Evolutionary conservation across 2,888 invertebrate genomes (phyloP), one percentile per base, ranked within the genome.

Genomic region (Pocota personata): DNA sequence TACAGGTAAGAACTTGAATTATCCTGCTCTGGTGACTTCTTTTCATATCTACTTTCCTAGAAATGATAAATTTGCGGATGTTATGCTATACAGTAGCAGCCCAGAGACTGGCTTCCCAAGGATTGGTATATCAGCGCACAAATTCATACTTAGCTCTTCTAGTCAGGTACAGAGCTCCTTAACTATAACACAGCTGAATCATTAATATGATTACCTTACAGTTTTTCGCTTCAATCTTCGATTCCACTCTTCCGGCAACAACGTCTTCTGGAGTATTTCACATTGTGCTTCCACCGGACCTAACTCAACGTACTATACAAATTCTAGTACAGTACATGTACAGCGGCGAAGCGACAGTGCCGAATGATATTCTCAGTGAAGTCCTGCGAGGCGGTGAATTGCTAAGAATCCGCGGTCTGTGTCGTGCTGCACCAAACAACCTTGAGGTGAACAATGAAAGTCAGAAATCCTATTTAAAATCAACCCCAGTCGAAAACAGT

Each of bases 311-410:
- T 87, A 96, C 97, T 7, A 93, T 97, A 88, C 96, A 96, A 91
- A 96, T 96, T 86, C 93, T 97, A 16, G 95, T 97, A 48, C 96
- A 97, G 90, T 97, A 97, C 91, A 97, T 97, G 96, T 97, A 97
- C 92, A 95, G 95, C 91, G 95, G 95, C 89, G 90, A 93, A 87
- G 96, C 97, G 30, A 97, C 97, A 50, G 97, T 97, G 30, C 96
- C 96, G 71, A 97, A 97, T 92, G 97, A 97, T 90, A 96, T 97
- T 57, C 92, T 97, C 79, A 96, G 96, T 88, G 96, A 95, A 87
- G 97, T 97, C 1, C 91, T 97, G 30, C 95, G 95, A 90, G 97
- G 97, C 0, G 97, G 97, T 0, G 97, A 97, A 90, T 94, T 97
- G 12, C 92, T 97, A 3, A 96, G 97, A 91, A 96, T 97, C 62